Evolutionary conservation across 2,113 vertebrate species (phyloP).

Genomic region (Heliornis fulica): DNA sequence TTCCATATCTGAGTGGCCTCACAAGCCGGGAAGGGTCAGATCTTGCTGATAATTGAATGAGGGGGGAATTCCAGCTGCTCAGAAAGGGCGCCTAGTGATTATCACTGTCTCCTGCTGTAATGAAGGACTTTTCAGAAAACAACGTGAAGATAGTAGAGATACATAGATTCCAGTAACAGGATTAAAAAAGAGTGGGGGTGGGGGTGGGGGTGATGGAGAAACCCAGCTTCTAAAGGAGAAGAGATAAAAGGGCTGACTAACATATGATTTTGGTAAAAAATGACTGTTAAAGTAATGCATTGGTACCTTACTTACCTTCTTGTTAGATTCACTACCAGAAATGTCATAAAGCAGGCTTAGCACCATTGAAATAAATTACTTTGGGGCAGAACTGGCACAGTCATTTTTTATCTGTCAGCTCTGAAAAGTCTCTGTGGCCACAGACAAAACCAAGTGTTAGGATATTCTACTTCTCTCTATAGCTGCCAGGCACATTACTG

Average conservation of each 20-base stretch:
- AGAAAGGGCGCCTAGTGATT: conserved; percentile 43
- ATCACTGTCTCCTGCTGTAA: conserved; percentile 48
- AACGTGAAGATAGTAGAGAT: not conserved
- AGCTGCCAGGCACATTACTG: not conserved
- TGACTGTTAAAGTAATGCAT: not conserved
- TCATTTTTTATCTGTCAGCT: conserved; percentile 34
- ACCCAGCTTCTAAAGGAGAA: not conserved
- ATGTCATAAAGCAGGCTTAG: not conserved
- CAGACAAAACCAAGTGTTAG: not conserved
- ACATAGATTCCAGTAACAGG: not conserved
- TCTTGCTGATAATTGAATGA: conserved; percentile 27
- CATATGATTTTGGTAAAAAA: not conserved
- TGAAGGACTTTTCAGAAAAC: conserved; percentile 35
- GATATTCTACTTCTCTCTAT: not conserved
- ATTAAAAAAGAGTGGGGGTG: not conserved
- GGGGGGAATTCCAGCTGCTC: conserved; percentile 31
- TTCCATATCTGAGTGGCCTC: conserved; percentile 16
- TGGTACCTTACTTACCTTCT: conserved; percentile 8
- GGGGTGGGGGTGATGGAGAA: not conserved
- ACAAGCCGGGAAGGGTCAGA: conserved; percentile 34
- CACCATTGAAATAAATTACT: conserved; percentile 37
- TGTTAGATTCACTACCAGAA: conserved; percentile 31
- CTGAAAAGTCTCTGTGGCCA: not conserved
- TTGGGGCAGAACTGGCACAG: not conserved
- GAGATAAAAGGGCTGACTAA: not conserved